These are phyloP conservation scores for Danaus plexippus DNA, from an alignment of 1,140 invertebrate species.

Conservation along the genomic window DNA sequence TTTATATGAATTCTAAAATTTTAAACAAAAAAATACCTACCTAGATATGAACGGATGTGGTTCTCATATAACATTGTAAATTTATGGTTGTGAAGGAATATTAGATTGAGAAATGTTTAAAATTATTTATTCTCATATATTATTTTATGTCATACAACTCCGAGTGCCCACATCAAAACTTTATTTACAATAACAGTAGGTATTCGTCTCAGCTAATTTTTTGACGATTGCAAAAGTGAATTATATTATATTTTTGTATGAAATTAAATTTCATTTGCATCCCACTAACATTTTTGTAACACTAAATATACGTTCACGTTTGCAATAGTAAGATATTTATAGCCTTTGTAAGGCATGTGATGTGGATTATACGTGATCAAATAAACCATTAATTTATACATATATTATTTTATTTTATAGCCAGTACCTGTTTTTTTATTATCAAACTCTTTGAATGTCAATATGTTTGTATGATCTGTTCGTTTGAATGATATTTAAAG, in stretches of 20 bases:
- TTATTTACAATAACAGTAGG: conserved; percentile 14
- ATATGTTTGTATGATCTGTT: too few species aligned
- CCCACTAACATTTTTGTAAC: background rate
- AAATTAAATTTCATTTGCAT: background rate
- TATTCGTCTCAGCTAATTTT: conserved; percentile 3
- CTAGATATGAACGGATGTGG: background rate
- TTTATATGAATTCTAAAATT: conserved; percentile 1
- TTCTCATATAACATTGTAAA: conserved; percentile 33
- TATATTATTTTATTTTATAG: conserved; percentile 26
- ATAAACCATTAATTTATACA: conserved; percentile 46
- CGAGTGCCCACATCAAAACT: conserved; percentile 14
- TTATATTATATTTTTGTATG: conserved; percentile 3
- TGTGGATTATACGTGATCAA: conserved; percentile 52
- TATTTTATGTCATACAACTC: conserved; percentile 4
- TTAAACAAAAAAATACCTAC: background rate
- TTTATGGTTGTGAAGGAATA: conserved; percentile 59
- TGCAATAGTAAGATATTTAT: conserved; percentile 19
- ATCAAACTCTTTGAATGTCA: too few species aligned
- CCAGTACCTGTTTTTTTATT: too few species aligned
- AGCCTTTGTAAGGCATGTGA: conserved; percentile 51
- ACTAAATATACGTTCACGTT: conserved; percentile 22
- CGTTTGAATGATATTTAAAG: too few species aligned
- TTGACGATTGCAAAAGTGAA: conserved; percentile 18
- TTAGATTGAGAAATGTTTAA: conserved; percentile 34
- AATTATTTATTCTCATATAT: conserved; percentile 15